Base-by-base conservation (phyloP, 2,797 vertebrate genomes). In the Netta rufina region DNA sequence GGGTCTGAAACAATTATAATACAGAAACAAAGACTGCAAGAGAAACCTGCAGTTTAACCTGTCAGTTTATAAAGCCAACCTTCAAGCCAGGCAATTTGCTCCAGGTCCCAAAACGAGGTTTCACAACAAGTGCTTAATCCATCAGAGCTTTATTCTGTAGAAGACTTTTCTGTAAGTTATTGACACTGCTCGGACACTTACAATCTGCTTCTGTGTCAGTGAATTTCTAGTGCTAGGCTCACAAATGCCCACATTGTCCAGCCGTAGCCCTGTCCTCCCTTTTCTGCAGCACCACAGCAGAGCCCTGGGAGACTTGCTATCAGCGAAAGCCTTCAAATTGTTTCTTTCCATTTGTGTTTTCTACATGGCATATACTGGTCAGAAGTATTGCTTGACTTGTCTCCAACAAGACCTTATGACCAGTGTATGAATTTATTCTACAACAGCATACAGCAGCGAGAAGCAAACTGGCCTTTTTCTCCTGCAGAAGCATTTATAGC, bases 41-140 rank as follows among this genome's bases (percentile, higher is more conserved):
- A 49, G 82, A 83, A 77, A 58, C 25, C 16, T 43, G 88, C 39
- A 32, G 18, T 43, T 64, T 32, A 64, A 14, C 39, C 17, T 41
- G 82, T 65, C 81, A 69, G 64, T 47, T 64, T 53, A 85, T 12
- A 70, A 22, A 47, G 78, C 22, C 54, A 82, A 14, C 69, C 54
- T 84, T 22, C 45, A 69, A 64, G 69, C 70, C 84, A 84, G 91
- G 51, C 75, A 85, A 92, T 24, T 84, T 67, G 73, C 82, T 64
- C 49, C 47, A 56, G 80, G 33, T 41, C 56, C 65, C 81, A 95
- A 85, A 93, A 36, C 74, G 39, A 57, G 73, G 71, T 83, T 85
- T 76, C 41, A 71, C 72, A 93, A 84, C 20, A 83, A 27, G 22
- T 90, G 85, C 61, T 84, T 58, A 92, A 47, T 77, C 81, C 91